Conservation (phyloP, 2,113 vertebrate species). For the Bucco capensis region DNA sequence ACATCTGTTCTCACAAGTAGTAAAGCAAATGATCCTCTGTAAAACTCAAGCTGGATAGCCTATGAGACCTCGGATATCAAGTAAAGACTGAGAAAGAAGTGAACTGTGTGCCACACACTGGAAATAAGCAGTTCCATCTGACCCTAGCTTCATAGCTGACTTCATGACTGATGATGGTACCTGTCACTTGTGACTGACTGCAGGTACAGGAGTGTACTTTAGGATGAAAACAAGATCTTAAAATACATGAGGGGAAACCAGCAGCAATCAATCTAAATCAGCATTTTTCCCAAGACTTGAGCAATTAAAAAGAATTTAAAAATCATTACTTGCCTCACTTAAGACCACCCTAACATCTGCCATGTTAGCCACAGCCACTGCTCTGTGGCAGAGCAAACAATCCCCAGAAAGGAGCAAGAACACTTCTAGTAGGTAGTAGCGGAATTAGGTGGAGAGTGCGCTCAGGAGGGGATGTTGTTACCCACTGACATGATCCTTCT, state of each 20-base stretch:
- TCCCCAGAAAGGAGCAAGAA: neutral
- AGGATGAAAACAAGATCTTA: neutral
- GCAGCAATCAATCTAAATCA: neutral
- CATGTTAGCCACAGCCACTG: neutral
- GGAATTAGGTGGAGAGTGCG: neutral
- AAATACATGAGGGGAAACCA: neutral
- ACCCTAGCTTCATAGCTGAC: neutral
- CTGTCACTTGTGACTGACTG: neutral
- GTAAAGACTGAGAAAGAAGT: neutral
- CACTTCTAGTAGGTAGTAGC: fast-evolving
- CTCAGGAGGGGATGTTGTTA: neutral
- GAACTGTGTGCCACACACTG: neutral
- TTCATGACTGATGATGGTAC: neutral
- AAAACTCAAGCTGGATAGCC: neutral
- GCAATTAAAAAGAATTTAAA: neutral
- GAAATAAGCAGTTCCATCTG: neutral
- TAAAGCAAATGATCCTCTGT: neutral
- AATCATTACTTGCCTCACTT: neutral
- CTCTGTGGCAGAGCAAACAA: neutral
- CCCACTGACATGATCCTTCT: fast-evolving
- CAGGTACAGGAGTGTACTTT: neutral
- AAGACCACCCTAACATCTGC: neutral
- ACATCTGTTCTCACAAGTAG: neutral
- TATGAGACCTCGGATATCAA: neutral
- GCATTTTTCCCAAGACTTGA: neutral